Base-by-base conservation (phyloP, 2,113 vertebrate species). In the Glaucomys volans region DNA sequence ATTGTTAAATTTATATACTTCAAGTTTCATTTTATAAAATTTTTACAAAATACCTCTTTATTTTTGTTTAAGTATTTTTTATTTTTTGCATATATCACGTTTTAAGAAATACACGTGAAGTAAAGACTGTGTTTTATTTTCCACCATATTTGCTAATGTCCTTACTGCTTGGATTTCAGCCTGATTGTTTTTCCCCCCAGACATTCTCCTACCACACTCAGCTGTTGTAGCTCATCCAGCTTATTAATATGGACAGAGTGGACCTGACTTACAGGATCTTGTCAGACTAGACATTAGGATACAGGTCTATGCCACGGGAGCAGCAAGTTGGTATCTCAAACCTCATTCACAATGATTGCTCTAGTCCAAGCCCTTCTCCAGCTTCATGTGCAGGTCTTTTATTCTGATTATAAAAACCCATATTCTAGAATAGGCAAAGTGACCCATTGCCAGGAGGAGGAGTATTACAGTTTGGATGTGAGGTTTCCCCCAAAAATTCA, bases 251-350 rank as follows among this genome's bases (percentile, higher is more conserved):
- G 11, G 4, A 20, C 8, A 71, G 18, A 13, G 4, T 2, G 7
- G 32, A 59, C 4, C 30, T 90, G 26, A 72, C 11, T 59, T 28
- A 52, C 0, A 69, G 40, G 28, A 81, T 77, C 17, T 77, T 24
- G 67, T 14, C 59, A 89, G 37, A 22, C 22, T 30, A 30, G 16
- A 44, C 35, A 12, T 47, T 44, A 72, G 26, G 16, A 57, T 44
- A 85, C 0, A 75, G n/a, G 7, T 0, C 5, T 69, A 14, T 24
- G n/a, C 17, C 32, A n/a, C 3, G 5, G 47, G 2, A 42, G 2
- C 18, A 88, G 37, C 17, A 72, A 83, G 74, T 52, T 80, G 66
- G 4, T 54, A 17, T 77, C 69, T 54, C 16, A 69, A 35, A 24
- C 18, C 4, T 95, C 42, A 77, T 57, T 80, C 14, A 13, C 50